Evolutionary conservation across 2,888 invertebrate species (phyloP).

Genomic region (Holacanthella duospinosa): DNA sequence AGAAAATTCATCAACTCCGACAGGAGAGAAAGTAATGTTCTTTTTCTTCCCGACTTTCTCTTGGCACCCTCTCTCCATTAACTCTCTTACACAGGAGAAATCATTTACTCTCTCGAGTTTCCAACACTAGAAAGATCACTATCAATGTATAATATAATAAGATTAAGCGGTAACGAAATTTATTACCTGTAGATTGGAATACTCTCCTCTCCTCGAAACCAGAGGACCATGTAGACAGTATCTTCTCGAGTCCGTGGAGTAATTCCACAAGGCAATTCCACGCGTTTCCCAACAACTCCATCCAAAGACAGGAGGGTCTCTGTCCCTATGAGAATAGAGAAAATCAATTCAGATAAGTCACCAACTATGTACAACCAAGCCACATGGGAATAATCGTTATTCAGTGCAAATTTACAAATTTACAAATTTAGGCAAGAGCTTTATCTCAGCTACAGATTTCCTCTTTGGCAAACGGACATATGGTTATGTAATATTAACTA

Average conservation of each 20-base stretch:
- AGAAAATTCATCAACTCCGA: neutral
- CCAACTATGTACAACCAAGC: neutral
- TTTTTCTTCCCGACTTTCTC: neutral
- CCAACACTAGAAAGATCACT: neutral
- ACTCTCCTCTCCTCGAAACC: slow-evolving; percentile 50
- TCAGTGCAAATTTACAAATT: neutral
- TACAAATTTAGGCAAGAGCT: neutral
- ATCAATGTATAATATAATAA: slow-evolving; percentile 11
- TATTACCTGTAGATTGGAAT: slow-evolving; percentile 38
- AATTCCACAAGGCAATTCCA: slow-evolving; percentile 76
- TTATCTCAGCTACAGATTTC: too few species aligned
- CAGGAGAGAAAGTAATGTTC: slow-evolving; percentile 1
- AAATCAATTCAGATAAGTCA: neutral
- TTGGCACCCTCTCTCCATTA: neutral
- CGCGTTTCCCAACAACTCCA: slow-evolving; percentile 50
- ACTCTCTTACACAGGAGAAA: slow-evolving; percentile 8
- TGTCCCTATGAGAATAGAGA: neutral
- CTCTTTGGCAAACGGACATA: too few species aligned
- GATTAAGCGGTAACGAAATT: slow-evolving; percentile 19
- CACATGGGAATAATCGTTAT: neutral
- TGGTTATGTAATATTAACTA: neutral
- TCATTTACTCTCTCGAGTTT: slow-evolving; percentile 4
- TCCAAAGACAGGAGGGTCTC: slow-evolving; percentile 17
- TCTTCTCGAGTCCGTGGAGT: slow-evolving; percentile 65
- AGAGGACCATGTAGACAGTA: slow-evolving; percentile 75